Evolutionary conservation across 2,888 invertebrate species (phyloP), one percentile per base, ranked within the genome.

Genomic region (Drosophila mimetica): DNA sequence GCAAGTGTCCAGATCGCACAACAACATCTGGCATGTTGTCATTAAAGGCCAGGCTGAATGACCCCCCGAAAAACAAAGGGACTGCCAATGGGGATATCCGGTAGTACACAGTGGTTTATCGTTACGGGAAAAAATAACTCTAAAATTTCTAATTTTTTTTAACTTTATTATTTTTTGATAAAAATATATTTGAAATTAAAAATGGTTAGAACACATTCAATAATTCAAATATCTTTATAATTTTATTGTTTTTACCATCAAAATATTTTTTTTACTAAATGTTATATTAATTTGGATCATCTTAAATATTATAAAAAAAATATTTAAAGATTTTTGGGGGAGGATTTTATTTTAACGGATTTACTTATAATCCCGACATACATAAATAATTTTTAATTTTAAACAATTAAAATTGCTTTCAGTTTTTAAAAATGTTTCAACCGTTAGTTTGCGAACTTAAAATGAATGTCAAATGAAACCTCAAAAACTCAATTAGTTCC

Each of bases 1-100:
- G 54, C 72, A 47, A 70, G 41, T 57, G 63, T 52, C 71, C 67
- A 71, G 71, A 20, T 51, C 60, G 30, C 71, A 32, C 34, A 14
- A 44, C 42, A 63, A 48, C 82, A 75, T 57, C 74, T 67, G 70
- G 64, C 60, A 74, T 71, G 71, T 74, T 84, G 78, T 86, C 84
- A 83, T 83, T 84, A 79, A 88, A 83, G 78, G 51, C 61, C 69
- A 63, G 61, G 54, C 59, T 41, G 64, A 65, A 30, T 54, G 58
- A 64, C 44, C 63, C 58, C 30, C 37, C 30, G 11, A 34, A 50
- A 30, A 20, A 14, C 25, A 50, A 37, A 16, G 30, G 18, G 25
- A 22, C 42, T 59, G 25, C n/a, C 30, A 4, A 37, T n/a, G 13
- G 34, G 22, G 53, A 42, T 14, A 13, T 9, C 30, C 14, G 16